Conservation (phyloP, 2,888 invertebrate genomes). For the Dryobota labecula region DNA sequence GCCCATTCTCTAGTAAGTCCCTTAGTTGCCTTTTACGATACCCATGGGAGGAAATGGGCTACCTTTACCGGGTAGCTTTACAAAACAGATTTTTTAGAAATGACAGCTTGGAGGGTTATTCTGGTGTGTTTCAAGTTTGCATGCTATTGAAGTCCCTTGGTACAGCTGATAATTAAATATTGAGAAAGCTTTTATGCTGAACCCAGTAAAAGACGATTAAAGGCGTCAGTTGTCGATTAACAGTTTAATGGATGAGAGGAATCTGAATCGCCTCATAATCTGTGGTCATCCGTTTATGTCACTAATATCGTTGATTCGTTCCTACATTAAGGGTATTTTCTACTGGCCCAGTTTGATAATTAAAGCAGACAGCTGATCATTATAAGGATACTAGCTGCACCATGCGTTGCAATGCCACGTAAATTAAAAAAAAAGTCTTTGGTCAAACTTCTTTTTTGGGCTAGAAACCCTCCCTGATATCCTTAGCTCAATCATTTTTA, state of each 20-base stretch:
- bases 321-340: background rate
- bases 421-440: too few relatives aligned
- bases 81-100: too few relatives aligned
- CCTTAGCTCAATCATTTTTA: too few relatives aligned
- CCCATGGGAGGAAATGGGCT: too few relatives aligned
- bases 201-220: slow-evolving; percentile 3
- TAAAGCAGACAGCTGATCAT: background rate
- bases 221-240: background rate
- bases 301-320: slow-evolving; percentile 3
- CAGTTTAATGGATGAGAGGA: slow-evolving; percentile 12
- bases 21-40: too few relatives aligned
- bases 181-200: background rate
- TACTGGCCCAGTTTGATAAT: background rate
- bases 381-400: too few relatives aligned
- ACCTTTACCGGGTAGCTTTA: too few relatives aligned
- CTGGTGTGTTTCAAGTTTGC: background rate
- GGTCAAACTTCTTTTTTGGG: too few relatives aligned
- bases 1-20: too few relatives aligned
- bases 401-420: too few relatives aligned
- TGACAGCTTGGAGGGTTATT: background rate
- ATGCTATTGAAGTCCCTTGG: background rate
- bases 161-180: background rate
- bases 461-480: too few relatives aligned
- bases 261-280: slow-evolving; percentile 15
- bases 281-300: slow-evolving; percentile 21